Base-by-base conservation (phyloP, 2,797 vertebrate genomes). In the Parotocinclus haroldoi region DNA sequence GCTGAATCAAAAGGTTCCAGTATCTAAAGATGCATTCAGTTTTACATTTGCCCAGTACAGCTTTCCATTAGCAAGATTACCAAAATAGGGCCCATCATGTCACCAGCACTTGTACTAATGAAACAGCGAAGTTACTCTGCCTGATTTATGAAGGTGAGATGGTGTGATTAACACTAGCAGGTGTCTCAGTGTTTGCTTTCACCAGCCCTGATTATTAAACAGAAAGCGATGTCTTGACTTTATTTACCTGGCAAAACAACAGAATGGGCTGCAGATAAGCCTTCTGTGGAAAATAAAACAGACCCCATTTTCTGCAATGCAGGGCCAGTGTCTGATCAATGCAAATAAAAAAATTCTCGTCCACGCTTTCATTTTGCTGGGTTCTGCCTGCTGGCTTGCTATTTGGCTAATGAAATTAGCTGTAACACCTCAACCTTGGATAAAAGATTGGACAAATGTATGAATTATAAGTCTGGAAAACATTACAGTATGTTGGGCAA, bases 401-500 rank as follows among this genome's bases (percentile, higher is more conserved):
- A 57, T 57, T 55, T 66, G 59, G 63, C 52, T 58, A 58, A 66
- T 61, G 58, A 63, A 71, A 62, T 72, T 45, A 69, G 51, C 56
- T 74, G 53, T 67, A 68, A 68, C 36, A 9, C 38, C 17, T 57
- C 44, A 63, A 72, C 63, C 50, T 60, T n/a, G 63, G 68, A 42
- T 59, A 62, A 61, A 71, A 36, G 51, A 56, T 19, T 51, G 62
- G 71, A 27, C 27, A 27, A 5, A 56, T 64, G 39, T 72, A 38
- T 52, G 64, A 52, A 46, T 61, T 67, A 18, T 37, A 53, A 46
- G 69, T 74, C 76, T 76, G 74, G 71, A 78, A 69, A 82, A 74
- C 75, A 49, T 77, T 56, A 74, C 68, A 76, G 58, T 54, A 40
- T 80, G 78, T 74, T 76, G 49, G 82, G 76, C 27, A 84, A 88